Base-by-base conservation (phyloP, 2,888 invertebrate genomes). In the Disparrhopalites patrizii region DNA sequence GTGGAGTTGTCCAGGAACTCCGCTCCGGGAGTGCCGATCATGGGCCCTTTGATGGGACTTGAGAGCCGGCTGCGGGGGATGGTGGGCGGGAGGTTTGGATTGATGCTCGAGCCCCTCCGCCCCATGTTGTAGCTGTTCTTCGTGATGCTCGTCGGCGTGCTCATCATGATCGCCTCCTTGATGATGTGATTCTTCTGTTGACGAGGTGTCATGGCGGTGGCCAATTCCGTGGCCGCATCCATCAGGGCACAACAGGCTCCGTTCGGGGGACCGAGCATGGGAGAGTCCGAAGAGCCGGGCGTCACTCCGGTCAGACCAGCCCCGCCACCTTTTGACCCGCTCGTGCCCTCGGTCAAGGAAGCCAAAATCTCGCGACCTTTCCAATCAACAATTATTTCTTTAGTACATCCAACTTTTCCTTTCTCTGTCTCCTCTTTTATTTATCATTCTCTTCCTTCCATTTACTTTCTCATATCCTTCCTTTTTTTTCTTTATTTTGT, bases 301-400 rank as follows among this genome's bases (percentile, higher is more conserved):
- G 55, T 33, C 20, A 36, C 33, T 1, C 33, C 31, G 2, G 55
- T 55, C 7, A 36, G 55, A 3, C 51, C 60, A n/a, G n/a, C n/a
- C n/a, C 31, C 54, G 1, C n/a, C 54, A 36, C 43, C 55, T 8
- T 28, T 55, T 5, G 18, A 4, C 8, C 47, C n/a, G 7, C 13
- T 56, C n/a, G n/a, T n/a, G 15, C 3, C 23, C 25, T 55, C 56
- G 23, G 55, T 47, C 30, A 63, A n/a, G 31, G 63, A 56, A 23
- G 56, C 38, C 23, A 63, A 23, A 63, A 63, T 63, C 56, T 63
- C 63, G 20, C 63, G 63, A 55, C 63, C 63, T 63, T n/a, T n/a
- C 27, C 8, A 47, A 47, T n/a, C n/a, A n/a, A n/a, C n/a, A n/a
- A n/a, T n/a, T n/a, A n/a, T n/a, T n/a, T n/a, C n/a, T n/a, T n/a